Evolutionary conservation across 2,888 invertebrate species (phyloP).

Genomic region (Noctua fimbriata): DNA sequence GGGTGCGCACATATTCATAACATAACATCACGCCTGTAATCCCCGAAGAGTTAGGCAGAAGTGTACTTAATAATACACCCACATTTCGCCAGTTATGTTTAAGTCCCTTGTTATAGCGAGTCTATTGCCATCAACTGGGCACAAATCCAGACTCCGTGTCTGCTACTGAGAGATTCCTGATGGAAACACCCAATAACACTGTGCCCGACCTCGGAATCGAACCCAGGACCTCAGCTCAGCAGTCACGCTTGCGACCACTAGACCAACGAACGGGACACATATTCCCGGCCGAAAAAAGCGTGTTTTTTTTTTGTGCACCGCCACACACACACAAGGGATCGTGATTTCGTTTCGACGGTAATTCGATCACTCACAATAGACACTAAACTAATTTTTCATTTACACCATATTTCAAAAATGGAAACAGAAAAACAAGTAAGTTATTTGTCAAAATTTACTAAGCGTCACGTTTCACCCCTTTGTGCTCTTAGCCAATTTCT

Average conservation of each 20-base stretch:
- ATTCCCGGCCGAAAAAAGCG: neutral
- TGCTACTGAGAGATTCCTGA: neutral
- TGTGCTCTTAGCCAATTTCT: conserved; percentile 77
- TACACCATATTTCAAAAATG: conserved; percentile 78
- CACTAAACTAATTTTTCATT: conserved; percentile 66
- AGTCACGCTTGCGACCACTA: neutral
- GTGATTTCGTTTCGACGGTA: too few species aligned
- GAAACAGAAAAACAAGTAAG: conserved; percentile 82
- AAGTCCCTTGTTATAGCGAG: too few species aligned
- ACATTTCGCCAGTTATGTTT: too few species aligned
- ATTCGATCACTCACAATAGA: neutral
- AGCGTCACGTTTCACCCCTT: conserved; percentile 82
- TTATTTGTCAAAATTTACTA: conserved; percentile 84
- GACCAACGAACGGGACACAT: neutral
- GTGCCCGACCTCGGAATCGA: neutral
- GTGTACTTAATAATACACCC: neutral
- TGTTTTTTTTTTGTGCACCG: neutral
- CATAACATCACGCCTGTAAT: neutral
- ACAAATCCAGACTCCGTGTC: neutral
- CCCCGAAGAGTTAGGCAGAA: neutral
- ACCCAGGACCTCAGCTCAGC: neutral
- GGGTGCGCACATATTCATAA: neutral
- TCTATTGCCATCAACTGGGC: neutral
- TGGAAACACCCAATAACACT: neutral
- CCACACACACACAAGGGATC: neutral